Evolutionary conservation across 2,888 invertebrate species (phyloP), one percentile per base, ranked within the genome.

Genomic region (Lypha dubia): DNA sequence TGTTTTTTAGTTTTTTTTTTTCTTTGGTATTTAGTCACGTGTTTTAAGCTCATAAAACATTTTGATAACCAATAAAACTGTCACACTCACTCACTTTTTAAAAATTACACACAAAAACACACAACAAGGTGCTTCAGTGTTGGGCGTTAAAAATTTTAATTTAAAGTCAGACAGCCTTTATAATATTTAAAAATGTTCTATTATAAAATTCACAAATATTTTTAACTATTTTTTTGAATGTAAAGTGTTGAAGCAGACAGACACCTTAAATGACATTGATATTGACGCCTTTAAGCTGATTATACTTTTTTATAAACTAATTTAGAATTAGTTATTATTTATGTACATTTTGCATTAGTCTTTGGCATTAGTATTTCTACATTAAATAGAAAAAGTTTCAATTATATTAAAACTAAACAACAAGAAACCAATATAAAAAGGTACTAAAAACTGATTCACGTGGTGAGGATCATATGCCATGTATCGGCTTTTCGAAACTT

Each of bases 1-100:
- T 24, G 15, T 20, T 35, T 51, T 6, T 17, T 46, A 15, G 9
- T 46, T 58, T 32, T 35, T 24, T n/a, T 63, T 60, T 5, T 46
- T 5, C 38, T 84, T 86, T 86, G 86, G 86, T 87, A 88, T 86
- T 86, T 56, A 77, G 80, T 84, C 84, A 84, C 84, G 77, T 81
- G 84, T 88, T 88, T 86, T 83, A 83, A 70, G 89, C 90, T 90
- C 91, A 91, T 91, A 91, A 91, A 91, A 91, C 91, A 91, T 90
- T 91, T 91, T 91, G 92, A 91, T 88, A 89, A 88, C 90, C 90
- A 91, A 91, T 91, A 91, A 91, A 91, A 91, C 90, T 91, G 91
- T 91, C 91, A 88, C 86, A 80, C 70, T 70, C 46, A 63, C 49
- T 76, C 75, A 76, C 35, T 65, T 24, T 15, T 32, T 38, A 62